Evolutionary conservation across 2,888 invertebrate species (phyloP).

Genomic region (Drosophila acutilabella): DNA sequence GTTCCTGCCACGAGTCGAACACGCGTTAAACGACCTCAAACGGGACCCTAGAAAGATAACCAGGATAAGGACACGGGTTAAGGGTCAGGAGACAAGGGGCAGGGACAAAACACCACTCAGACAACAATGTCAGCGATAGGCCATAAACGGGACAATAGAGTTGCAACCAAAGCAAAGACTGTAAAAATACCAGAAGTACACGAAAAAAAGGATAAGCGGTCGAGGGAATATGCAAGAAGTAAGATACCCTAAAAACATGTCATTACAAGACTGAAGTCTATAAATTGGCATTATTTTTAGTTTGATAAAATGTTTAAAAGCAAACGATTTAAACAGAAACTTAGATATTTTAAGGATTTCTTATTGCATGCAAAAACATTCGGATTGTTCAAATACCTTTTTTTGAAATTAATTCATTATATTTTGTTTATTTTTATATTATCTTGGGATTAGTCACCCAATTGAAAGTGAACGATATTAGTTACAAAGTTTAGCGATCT

Average conservation of each 20-base stretch:
- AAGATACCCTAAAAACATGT: not conserved
- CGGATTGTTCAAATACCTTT: no score
- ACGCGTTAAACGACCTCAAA: conserved; percentile 47
- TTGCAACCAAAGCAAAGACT: conserved; percentile 19
- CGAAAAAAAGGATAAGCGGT: not conserved
- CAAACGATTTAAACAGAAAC: no score
- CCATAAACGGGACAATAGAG: conserved; percentile 34
- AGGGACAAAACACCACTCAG: conserved; percentile 1
- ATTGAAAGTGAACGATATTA: no score
- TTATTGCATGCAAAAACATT: no score
- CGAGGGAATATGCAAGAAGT: not conserved
- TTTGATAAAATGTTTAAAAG: no score
- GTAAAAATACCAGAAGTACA: conserved; percentile 13
- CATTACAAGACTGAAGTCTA: no score
- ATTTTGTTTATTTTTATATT: no score
- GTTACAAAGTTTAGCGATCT: no score
- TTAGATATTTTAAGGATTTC: no score
- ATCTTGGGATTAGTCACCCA: no score
- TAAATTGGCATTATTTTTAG: no score
- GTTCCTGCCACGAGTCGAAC: conserved; percentile 25
- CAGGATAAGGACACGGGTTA: conserved; percentile 8
- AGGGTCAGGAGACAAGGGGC: not conserved
- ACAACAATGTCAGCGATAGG: conserved; percentile 36
- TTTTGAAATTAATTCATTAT: no score
- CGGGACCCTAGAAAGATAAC: conserved; percentile 40